Percentiles rank a stretch among this genome's conserved stretches.
These are phyloP conservation scores for Pyxicephalus adspersus DNA, from an alignment of 2,113 vertebrate genomes.

Conservation along the genomic window DNA sequence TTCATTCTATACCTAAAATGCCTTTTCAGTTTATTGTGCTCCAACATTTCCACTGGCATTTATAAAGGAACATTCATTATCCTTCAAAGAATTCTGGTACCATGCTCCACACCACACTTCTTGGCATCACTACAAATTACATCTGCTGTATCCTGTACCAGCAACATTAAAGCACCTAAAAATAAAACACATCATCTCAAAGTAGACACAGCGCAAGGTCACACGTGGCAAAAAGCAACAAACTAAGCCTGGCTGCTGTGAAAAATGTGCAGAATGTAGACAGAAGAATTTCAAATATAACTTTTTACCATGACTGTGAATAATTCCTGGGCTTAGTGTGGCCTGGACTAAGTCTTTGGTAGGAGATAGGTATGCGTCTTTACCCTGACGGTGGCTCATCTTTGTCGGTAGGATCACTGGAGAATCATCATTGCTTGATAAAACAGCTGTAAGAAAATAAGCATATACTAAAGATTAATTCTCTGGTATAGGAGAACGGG, in stretches of 20 bases:
- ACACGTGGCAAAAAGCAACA: neutral
- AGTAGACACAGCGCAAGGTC: constrained; percentile 1
- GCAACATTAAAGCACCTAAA: constrained; percentile 16
- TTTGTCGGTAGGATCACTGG: constrained; percentile 84
- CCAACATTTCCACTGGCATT: too few relatives aligned
- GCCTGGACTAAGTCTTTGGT: constrained; percentile 82
- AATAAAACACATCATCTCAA: constrained; percentile 5
- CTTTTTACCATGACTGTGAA: constrained; percentile 85
- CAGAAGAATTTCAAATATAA: neutral
- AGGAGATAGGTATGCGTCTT: constrained; percentile 85
- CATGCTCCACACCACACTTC: neutral
- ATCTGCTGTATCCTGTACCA: constrained; percentile 36
- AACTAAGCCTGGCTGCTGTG: neutral
- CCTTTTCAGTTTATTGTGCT: too few relatives aligned
- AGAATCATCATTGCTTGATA: constrained; percentile 83
- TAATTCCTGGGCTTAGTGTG: constrained; percentile 81
- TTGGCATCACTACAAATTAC: constrained; percentile 32
- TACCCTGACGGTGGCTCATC: constrained; percentile 93
- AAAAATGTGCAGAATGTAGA: neutral
- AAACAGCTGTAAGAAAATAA: constrained; percentile 71
- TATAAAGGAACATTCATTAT: too few relatives aligned
- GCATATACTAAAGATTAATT: neutral
- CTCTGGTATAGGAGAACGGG: constrained; percentile 20
- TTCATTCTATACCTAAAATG: too few relatives aligned
- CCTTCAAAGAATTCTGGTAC: neutral